Conservation (phyloP, 2,888 invertebrate genomes). For the Drosophila subquinaria region DNA sequence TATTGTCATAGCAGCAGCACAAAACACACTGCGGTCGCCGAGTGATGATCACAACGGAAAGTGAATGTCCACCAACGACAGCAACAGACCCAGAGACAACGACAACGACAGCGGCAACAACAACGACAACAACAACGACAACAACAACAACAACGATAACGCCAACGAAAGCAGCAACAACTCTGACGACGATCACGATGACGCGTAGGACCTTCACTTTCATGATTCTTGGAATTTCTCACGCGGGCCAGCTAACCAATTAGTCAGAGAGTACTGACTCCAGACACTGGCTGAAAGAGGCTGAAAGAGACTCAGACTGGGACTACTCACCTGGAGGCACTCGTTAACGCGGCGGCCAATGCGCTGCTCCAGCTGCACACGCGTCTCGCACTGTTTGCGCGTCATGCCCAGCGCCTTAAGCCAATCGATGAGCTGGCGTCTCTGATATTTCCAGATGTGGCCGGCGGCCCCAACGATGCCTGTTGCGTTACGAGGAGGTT, state of each 20-base stretch:
- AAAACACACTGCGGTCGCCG: conserved; percentile 29
- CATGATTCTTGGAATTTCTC: conserved; percentile 66
- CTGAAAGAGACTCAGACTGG: conserved; percentile 22
- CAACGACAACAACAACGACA: background rate
- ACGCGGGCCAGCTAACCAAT: conserved; percentile 43
- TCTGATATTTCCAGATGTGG: conserved; percentile 92
- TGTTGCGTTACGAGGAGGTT: conserved; percentile 77
- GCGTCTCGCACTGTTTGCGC: conserved; percentile 87
- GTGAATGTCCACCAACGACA: conserved; percentile 54
- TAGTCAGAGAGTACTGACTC: conserved; percentile 42
- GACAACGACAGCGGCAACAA: conserved; percentile 10
- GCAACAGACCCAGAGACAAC: conserved; percentile 2
- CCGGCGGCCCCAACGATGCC: conserved; percentile 94
- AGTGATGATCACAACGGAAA: conserved; percentile 71
- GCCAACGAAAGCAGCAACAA: conserved; percentile 34
- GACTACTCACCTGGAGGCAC: conserved; percentile 86
- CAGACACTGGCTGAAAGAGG: background rate
- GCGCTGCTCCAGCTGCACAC: conserved; percentile 88
- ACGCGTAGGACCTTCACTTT: conserved; percentile 70
- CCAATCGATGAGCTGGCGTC: conserved; percentile 90
- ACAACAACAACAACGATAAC: conserved; percentile 2
- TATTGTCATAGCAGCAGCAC: conserved; percentile 17
- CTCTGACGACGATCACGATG: conserved; percentile 40
- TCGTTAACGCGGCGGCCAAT: conserved; percentile 88
- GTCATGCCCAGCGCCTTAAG: conserved; percentile 91